Base-by-base conservation (phyloP, 2,888 invertebrate genomes). In the Lasioglossum leucozonium region DNA sequence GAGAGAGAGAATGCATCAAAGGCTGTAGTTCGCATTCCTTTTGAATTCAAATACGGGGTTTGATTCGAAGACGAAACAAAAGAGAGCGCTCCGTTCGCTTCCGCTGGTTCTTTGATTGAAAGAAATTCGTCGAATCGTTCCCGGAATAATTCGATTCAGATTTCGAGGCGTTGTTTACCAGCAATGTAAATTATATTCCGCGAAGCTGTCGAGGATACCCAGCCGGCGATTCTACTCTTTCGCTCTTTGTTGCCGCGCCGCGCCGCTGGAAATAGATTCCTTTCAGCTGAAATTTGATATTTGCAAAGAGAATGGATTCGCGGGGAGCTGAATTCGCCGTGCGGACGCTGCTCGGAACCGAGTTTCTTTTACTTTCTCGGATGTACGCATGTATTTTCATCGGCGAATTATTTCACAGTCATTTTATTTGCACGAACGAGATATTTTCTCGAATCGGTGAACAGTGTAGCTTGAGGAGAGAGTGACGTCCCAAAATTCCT, bases 21-120 rank as follows among this genome's bases (percentile, higher is more conserved):
- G 42, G 18, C 65, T 34, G 22, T 16, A 11, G 26, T 37, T 13
- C 30, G n/a, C 37, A 16, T 65, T 76, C 47, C 58, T 65, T 72
- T 76, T 74, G 26, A 22, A 74, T 77, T 58, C 69, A 26, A 73
- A 47, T 77, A 69, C 51, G 40, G 22, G 1, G 40, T 40, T 40
- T 5, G 67, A n/a, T 37, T 22, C 37, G 69, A 67, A 37, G n/a
- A 69, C 40, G 22, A 65, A 65, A 37, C 65, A 22, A 34, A 40
- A 69, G 67, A 40, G 22, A n/a, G n/a, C n/a, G n/a, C n/a, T 8
- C 11, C 34, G 67, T 18, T 13, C 11, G 55, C 22, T 18, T 22
- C 1, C 8, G 16, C 62, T 4, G n/a, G 11, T n/a, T n/a, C 69
- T 40, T 69, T n/a, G n/a, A 67, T 40, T 69, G 11, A 40, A 40